Evolutionary conservation across 2,113 vertebrate species (phyloP).

Genomic region (Probosciger aterrimus): DNA sequence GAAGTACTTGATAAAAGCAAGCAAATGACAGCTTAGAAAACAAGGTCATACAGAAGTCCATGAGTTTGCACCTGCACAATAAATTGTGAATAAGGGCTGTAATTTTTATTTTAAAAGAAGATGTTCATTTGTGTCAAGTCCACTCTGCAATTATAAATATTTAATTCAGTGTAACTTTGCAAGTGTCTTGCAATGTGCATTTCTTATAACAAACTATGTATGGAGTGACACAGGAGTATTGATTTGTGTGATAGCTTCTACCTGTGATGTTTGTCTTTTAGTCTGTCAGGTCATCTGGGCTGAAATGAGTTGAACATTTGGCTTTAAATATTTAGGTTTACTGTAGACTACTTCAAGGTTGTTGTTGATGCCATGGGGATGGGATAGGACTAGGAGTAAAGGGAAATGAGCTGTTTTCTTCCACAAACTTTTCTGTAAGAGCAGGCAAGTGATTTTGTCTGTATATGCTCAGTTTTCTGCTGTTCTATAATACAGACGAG

Average conservation of each 20-base stretch:
- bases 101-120: neutral
- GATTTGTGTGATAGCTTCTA: neutral
- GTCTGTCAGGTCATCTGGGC: neutral
- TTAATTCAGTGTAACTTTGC: neutral
- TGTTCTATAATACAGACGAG: neutral
- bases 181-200: neutral
- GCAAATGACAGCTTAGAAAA: neutral
- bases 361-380: neutral
- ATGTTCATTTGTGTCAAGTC: neutral
- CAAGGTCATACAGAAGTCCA: neutral
- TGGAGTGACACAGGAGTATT: neutral
- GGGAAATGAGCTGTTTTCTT: neutral
- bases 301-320: neutral
- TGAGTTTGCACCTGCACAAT: neutral
- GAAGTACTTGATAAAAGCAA: neutral
- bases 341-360: neutral
- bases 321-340: conserved; percentile 16
- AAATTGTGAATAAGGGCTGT: neutral
- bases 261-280: conserved; percentile 18
- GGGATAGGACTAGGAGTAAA: neutral
- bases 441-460: neutral
- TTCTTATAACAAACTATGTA: neutral
- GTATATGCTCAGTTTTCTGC: neutral
- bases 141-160: conserved; percentile 1
- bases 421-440: neutral